Conservation (phyloP, 2,888 invertebrate genomes). For the Thalpophila matura region DNA sequence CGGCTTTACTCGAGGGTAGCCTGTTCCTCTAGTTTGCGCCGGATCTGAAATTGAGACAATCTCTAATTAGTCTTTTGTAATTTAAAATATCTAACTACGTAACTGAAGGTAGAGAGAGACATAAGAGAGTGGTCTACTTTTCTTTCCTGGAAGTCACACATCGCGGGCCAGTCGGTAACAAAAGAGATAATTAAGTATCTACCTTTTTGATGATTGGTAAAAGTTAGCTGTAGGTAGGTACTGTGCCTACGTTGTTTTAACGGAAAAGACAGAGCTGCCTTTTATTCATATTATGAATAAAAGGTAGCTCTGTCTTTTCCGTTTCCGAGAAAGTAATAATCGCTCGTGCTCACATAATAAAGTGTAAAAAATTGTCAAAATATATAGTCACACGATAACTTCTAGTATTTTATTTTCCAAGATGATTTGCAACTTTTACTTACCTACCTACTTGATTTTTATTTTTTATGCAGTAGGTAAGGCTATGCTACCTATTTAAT, state of each 20-base stretch:
- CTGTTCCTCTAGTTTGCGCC: slow-evolving; percentile 57
- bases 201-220: not conserved
- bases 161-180: too few species aligned
- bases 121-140: too few species aligned
- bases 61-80: slow-evolving; percentile 1
- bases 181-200: not conserved
- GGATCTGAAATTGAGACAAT: slow-evolving; percentile 30
- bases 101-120: too few species aligned
- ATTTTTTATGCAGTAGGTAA: too few species aligned
- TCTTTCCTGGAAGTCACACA: not conserved
- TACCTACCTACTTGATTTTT: too few species aligned
- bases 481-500: too few species aligned
- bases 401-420: not conserved
- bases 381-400: slow-evolving; percentile 25
- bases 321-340: slow-evolving; percentile 37
- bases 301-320: slow-evolving; percentile 16
- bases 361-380: slow-evolving; percentile 37
- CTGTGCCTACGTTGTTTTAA: too few species aligned
- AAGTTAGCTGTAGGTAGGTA: too few species aligned
- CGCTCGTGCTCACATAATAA: slow-evolving; percentile 18
- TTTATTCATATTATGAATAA: too few species aligned
- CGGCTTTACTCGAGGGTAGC: slow-evolving; percentile 83
- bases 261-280: too few species aligned
- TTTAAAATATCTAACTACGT: too few species aligned
- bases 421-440: slow-evolving; percentile 9